phyloP scores from a whole-genome alignment of 2,797 vertebrate species.

The Petrocephalus schoutedeni region DNA sequence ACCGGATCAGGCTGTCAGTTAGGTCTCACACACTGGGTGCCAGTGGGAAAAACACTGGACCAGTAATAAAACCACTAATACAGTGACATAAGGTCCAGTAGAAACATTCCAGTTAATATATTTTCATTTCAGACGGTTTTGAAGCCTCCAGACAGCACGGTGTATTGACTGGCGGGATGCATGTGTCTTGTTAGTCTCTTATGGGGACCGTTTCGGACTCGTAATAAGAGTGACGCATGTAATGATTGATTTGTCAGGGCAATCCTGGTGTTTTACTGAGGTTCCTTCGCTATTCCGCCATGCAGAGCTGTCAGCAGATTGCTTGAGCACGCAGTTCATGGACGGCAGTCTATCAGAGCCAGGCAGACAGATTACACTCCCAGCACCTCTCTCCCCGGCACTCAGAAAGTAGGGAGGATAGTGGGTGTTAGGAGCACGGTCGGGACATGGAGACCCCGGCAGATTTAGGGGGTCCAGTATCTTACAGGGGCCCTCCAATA shows the following conservation, averaged over 20 bases:
- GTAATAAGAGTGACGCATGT: background rate
- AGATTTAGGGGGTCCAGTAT: background rate
- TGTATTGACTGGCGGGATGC: background rate
- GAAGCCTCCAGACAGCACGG: background rate
- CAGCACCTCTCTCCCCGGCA: background rate
- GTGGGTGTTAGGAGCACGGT: background rate
- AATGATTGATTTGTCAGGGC: background rate
- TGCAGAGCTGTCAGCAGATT: background rate
- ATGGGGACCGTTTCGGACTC: background rate
- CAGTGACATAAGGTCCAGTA: background rate
- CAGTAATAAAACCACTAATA: background rate
- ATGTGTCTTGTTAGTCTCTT: background rate
- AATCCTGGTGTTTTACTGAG: background rate
- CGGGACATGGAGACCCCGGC: background rate
- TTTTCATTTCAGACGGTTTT: background rate
- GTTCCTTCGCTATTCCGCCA: background rate
- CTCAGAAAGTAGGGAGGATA: background rate
- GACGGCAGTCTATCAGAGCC: background rate
- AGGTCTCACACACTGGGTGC: background rate
- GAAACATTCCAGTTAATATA: background rate
- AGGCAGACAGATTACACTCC: background rate
- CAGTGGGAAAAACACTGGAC: background rate
- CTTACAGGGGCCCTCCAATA: background rate
- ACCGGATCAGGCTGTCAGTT: background rate
- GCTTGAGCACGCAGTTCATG: background rate